These are phyloP conservation scores for Idaea aversata DNA, from an alignment of 2,888 invertebrate genomes.

Conservation along the genomic window DNA sequence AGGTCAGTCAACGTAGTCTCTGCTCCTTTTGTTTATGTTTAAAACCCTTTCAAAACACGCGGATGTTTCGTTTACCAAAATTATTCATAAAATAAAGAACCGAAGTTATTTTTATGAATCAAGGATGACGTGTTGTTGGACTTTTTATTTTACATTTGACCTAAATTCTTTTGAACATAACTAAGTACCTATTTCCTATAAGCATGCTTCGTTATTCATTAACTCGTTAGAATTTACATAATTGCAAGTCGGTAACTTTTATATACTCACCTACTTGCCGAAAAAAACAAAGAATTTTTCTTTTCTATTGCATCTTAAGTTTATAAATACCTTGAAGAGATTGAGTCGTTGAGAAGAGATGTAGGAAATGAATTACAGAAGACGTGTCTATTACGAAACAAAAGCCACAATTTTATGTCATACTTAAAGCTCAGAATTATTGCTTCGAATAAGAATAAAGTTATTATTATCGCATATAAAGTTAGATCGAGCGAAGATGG, in stretches of 20 bases:
- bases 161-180: neutral
- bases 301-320: too few relatives aligned
- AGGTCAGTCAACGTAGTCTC: neutral
- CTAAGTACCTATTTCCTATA: neutral
- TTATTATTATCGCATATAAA: slow-evolving; percentile 50
- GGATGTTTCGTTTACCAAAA: neutral
- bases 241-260: too few relatives aligned
- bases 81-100: neutral
- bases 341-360: neutral
- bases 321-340: too few relatives aligned
- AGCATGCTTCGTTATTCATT: neutral
- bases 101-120: neutral
- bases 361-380: slow-evolving; percentile 12
- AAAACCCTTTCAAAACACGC: neutral
- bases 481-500: slow-evolving; percentile 17
- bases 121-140: neutral
- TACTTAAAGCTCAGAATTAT: slow-evolving; percentile 50
- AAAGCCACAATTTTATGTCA: slow-evolving; percentile 52
- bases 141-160: neutral
- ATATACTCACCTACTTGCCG: too few relatives aligned
- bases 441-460: slow-evolving; percentile 41
- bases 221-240: neutral
- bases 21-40: neutral
- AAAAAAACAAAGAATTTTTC: too few relatives aligned
- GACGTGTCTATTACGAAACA: slow-evolving; percentile 53